Percentiles rank a stretch among this genome's conserved stretches.
Evolutionary conservation across 2,797 vertebrate genomes (phyloP).

Genomic region (Dallia pectoralis): DNA sequence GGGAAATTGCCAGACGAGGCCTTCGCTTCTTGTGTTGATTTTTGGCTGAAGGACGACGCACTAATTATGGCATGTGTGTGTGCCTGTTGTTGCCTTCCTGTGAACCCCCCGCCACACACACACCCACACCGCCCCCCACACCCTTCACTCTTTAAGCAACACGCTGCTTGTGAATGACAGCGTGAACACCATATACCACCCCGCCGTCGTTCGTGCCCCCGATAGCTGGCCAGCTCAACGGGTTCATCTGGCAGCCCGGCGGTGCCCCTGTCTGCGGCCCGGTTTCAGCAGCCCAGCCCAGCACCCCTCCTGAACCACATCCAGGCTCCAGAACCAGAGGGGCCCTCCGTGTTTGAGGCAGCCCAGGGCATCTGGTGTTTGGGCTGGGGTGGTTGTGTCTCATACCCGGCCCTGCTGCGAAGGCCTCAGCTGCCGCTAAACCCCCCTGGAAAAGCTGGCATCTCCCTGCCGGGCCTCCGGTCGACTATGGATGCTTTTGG

Average conservation of each 20-base stretch:
- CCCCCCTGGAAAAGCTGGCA: background rate
- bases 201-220: background rate
- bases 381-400: background rate
- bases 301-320: conserved; percentile 23
- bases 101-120: conserved; percentile 17
- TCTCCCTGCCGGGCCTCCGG: background rate
- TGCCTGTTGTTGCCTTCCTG: conserved; percentile 43
- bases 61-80: conserved; percentile 49
- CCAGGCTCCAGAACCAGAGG: conserved; percentile 20
- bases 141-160: too few species aligned
- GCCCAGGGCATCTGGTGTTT: conserved; percentile 31
- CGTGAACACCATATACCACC: background rate
- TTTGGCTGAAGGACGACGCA: conserved; percentile 34
- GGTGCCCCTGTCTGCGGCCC: background rate
- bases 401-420: conserved; percentile 18
- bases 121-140: too few species aligned
- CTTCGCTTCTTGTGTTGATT: conserved; percentile 22
- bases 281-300: conserved; percentile 11
- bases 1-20: background rate
- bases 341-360: background rate
- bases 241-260: conserved; percentile 15
- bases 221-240: conserved; percentile 2
- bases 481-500: background rate
- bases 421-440: conserved; percentile 31
- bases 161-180: background rate